These are phyloP conservation scores for Bombus superbus DNA, from an alignment of 1,140 invertebrate genomes.

Conservation along the genomic window DNA sequence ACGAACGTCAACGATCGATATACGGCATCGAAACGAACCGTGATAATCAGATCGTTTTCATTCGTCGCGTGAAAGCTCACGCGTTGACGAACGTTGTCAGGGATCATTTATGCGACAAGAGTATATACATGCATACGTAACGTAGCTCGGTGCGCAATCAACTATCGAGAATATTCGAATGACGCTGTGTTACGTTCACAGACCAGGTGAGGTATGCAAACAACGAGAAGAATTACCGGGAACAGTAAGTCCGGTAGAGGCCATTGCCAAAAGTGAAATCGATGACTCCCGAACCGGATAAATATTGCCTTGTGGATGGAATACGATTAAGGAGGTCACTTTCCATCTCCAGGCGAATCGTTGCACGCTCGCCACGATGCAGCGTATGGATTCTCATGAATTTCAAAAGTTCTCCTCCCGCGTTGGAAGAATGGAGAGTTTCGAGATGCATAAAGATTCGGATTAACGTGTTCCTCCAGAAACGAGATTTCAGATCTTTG, in stretches of 20 bases:
- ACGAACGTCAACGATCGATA: not conserved
- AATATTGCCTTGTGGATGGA: slow-evolving; percentile 57
- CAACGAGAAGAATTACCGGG: slow-evolving; percentile 58
- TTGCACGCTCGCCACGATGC: slow-evolving; percentile 27
- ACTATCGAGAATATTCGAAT: not conserved
- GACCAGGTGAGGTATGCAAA: slow-evolving; percentile 54
- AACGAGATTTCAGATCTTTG: not conserved
- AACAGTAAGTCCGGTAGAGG: slow-evolving; percentile 72
- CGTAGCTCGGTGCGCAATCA: not conserved
- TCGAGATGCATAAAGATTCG: not conserved
- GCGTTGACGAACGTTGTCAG: not conserved
- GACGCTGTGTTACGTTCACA: slow-evolving; percentile 15
- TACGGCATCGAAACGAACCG: no score
- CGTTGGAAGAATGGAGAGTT: not conserved
- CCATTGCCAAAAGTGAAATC: slow-evolving; percentile 83
- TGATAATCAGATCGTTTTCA: not conserved
- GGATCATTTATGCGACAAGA: not conserved
- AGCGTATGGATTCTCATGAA: not conserved
- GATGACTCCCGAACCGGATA: slow-evolving; percentile 59
- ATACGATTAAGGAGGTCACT: slow-evolving; percentile 70
- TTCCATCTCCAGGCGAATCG: slow-evolving; percentile 59
- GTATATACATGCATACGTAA: not conserved
- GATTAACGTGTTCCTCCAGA: not conserved
- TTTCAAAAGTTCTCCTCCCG: slow-evolving; percentile 5
- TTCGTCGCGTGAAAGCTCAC: not conserved